Percentiles rank a stretch among this genome's conserved stretches.
These are phyloP conservation scores for Phocoena phocoena DNA, from an alignment of 2,113 vertebrate genomes.

Conservation along the genomic window DNA sequence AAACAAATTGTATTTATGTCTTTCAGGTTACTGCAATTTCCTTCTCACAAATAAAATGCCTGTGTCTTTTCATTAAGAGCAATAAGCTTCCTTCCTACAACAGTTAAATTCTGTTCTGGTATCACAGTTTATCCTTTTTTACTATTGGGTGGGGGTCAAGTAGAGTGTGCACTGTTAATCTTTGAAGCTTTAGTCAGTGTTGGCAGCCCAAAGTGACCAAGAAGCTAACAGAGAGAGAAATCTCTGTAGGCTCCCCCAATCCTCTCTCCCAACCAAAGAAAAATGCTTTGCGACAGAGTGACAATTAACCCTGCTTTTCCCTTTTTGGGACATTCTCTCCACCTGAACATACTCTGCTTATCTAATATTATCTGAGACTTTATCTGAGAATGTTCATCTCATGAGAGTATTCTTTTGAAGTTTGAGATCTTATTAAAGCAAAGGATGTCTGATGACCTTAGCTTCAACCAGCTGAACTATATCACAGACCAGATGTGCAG, in stretches of 20 bases:
- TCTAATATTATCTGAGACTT: slow-evolving; percentile 63
- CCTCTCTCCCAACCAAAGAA: slow-evolving; percentile 29
- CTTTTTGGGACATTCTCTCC: slow-evolving; percentile 40
- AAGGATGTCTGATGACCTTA: slow-evolving; percentile 63
- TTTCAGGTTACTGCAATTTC: slow-evolving; percentile 59
- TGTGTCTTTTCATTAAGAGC: slow-evolving; percentile 69
- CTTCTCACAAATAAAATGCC: slow-evolving; percentile 68
- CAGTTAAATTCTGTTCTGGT: slow-evolving; percentile 11
- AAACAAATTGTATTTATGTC: slow-evolving; percentile 68
- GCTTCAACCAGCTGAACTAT: slow-evolving; percentile 57
- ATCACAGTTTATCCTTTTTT: neutral
- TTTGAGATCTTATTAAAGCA: slow-evolving; percentile 74
- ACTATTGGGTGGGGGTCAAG: slow-evolving; percentile 51
- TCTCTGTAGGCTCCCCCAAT: neutral
- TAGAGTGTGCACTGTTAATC: slow-evolving; percentile 16
- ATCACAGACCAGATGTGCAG: slow-evolving; percentile 68
- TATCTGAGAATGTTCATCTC: slow-evolving; percentile 56
- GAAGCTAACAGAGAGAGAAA: neutral
- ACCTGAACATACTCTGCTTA: slow-evolving; percentile 53
- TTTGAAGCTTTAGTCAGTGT: neutral
- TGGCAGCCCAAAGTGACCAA: neutral
- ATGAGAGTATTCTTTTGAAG: slow-evolving; percentile 64
- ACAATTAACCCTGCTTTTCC: slow-evolving; percentile 51
- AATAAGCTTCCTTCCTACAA: slow-evolving; percentile 58
- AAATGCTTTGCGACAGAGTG: slow-evolving; percentile 37